Evolutionary conservation across 1,140 invertebrate genomes (phyloP), one percentile per base, ranked within the genome.

Genomic region (Hermetia illucens): DNA sequence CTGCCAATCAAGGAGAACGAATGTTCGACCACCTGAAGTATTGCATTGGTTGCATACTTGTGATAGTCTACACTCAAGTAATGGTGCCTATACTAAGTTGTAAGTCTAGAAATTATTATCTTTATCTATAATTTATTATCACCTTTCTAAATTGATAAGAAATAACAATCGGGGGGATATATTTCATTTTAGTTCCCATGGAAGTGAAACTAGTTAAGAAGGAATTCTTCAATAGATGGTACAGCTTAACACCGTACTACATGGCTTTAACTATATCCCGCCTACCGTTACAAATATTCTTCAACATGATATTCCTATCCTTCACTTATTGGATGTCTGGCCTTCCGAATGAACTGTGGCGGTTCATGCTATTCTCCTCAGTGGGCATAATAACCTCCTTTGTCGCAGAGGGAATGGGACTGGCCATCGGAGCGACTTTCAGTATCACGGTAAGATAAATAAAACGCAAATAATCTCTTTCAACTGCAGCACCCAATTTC

Each of bases 141-240:
- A 13, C 13, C 8, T 27, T 8, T 9, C 8, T 27, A 13, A 27
- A 27, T 27, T 27, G 13, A 27, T 9, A 27, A 27, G 8, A 27
- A 27, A 27, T 27, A 4, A 20, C 9, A 8, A 16, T 36, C 12
- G 24, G 21, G 4, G 24, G 20, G 22, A 25, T 37, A 21, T 35
- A 34, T 40, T 34, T 41, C 38, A 36, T 62, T 65, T 4, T 58
- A 85, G 82, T 80, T 74, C 82, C 83, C 0, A 64, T 72, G 51
- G 82, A 87, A 66, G 79, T 85, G 41, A 75, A 79, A 47, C 67
- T 86, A 18, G 75, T 87, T 42, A 76, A 80, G 39, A 74, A 81
- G 55, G 83, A 88, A 59, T 76, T 82, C 51, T 75, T 86, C 38
- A 88, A 88, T 57, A 74, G 80, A 43, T 88, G 83, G 83, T 88